phyloP scores from a whole-genome alignment of 2,797 vertebrate species.

The Psittacula derbiana region DNA sequence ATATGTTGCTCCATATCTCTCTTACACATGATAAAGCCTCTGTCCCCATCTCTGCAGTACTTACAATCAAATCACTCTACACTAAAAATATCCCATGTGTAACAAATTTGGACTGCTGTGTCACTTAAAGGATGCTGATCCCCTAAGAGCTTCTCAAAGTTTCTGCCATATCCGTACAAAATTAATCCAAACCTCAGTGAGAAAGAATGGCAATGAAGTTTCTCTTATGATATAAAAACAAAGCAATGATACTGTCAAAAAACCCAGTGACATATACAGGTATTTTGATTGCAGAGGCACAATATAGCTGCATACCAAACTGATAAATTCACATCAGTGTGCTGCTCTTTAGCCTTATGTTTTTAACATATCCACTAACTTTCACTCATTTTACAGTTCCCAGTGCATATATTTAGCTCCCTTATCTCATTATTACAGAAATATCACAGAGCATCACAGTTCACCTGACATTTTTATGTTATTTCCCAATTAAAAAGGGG shows the following conservation, averaged over 20 bases:
- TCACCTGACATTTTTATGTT: neutral
- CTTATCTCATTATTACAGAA: neutral
- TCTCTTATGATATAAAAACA: neutral
- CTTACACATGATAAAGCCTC: neutral
- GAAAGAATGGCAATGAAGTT: neutral
- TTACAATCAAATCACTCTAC: neutral
- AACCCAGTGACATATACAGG: neutral
- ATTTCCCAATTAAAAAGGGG: neutral
- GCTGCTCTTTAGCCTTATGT: neutral
- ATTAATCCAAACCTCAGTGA: neutral
- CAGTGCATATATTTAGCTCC: neutral
- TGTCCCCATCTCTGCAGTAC: neutral
- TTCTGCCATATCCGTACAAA: neutral
- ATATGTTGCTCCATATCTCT: accelerated
- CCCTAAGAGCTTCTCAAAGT: neutral
- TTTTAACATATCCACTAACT: neutral
- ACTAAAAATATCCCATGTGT: neutral
- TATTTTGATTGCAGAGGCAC: neutral
- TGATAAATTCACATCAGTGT: neutral
- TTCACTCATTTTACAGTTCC: neutral
- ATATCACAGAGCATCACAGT: neutral
- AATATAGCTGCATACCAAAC: neutral
- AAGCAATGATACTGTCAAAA: neutral
- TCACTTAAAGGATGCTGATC: neutral
- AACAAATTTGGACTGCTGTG: neutral